Conservation (phyloP, 1,140 invertebrate genomes). For the Zophobas morio region DNA sequence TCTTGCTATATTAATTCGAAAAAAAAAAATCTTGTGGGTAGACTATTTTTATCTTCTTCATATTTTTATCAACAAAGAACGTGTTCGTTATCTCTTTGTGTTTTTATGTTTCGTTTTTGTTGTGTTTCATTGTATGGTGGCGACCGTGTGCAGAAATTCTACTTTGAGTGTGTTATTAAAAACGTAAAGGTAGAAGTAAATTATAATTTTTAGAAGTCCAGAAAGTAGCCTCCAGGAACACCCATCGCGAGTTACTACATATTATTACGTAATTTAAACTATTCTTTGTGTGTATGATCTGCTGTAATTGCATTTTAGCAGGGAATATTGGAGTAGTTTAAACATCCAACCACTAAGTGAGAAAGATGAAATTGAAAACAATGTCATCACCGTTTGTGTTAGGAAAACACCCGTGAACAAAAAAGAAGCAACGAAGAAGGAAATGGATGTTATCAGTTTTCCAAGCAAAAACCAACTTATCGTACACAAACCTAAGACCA, state of each 20-base stretch:
- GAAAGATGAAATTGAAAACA: conserved; percentile 91
- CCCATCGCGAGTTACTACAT: conserved; percentile 97
- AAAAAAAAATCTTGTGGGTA: no score
- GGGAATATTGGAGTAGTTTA: conserved; percentile 91
- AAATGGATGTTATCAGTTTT: conserved; percentile 88
- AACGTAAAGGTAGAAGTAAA: no score
- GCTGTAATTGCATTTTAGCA: conserved; percentile 62
- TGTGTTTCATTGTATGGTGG: no score
- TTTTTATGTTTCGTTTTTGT: no score
- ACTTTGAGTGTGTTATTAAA: no score
- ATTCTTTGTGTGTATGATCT: background rate
- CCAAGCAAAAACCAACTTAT: conserved; percentile 84
- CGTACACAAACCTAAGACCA: conserved; percentile 87
- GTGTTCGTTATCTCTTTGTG: no score
- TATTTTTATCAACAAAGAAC: no score
- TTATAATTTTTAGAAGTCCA: conserved; percentile 63
- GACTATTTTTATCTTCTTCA: no score
- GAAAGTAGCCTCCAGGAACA: conserved; percentile 94
- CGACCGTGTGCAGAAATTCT: no score
- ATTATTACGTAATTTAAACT: conserved; percentile 82
- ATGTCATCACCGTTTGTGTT: conserved; percentile 99
- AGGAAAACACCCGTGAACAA: conserved; percentile 97
- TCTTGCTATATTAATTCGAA: no score
- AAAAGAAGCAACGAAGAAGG: conserved; percentile 88
- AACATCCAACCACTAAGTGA: conserved; percentile 93